These are phyloP conservation scores for Doryteuthis pealeii DNA, from an alignment of 1,140 invertebrate species.

Conservation along the genomic window DNA sequence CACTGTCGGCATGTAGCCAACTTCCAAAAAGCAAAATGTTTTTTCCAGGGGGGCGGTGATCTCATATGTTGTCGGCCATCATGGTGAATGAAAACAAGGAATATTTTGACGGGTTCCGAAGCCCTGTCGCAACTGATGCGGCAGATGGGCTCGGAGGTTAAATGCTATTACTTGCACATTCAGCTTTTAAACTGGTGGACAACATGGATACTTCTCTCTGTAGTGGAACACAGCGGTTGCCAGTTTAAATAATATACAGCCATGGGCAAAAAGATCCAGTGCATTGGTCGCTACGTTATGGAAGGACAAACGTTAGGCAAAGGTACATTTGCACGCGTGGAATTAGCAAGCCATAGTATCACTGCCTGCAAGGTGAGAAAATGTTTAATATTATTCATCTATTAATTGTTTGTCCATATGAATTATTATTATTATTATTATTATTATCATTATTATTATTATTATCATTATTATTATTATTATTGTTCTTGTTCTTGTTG, in stretches of 20 bases:
- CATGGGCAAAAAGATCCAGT: conserved; percentile 60
- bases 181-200: neutral
- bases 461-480: conserved; percentile 3
- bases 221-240: conserved; percentile 2
- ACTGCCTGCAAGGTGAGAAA: conserved; percentile 57
- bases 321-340: conserved; percentile 60
- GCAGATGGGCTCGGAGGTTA: neutral
- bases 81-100: neutral
- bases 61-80: neutral
- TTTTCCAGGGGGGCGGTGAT: neutral
- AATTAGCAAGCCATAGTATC: conserved; percentile 57
- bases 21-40: neutral
- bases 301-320: conserved; percentile 57
- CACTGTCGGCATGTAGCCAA: conserved; percentile 5
- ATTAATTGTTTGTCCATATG: neutral
- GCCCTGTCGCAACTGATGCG: neutral
- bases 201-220: conserved; percentile 3
- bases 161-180: neutral
- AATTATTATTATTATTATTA: too few relatives aligned
- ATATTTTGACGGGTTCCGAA: too few relatives aligned
- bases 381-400: neutral
- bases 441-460: conserved; percentile 8
- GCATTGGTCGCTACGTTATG: conserved; percentile 59
- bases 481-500: neutral
- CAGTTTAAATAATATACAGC: conserved; percentile 9